These are phyloP conservation scores for Drosophila repleta DNA, from an alignment of 1,140 invertebrate species.

Conservation along the genomic window DNA sequence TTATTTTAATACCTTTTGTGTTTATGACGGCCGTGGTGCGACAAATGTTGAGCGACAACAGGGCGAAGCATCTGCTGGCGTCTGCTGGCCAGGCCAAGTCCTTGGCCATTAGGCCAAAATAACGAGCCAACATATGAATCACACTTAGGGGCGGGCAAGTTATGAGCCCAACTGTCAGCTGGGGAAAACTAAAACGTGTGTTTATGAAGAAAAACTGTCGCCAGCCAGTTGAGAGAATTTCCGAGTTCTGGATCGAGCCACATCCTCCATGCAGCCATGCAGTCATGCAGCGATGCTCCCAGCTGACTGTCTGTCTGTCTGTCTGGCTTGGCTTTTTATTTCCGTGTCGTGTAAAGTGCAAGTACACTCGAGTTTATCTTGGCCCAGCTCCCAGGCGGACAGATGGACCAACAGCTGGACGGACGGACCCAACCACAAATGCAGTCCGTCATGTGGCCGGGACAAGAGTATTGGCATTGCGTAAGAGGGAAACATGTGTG, in stretches of 20 bases:
- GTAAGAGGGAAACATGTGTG: conserved; percentile 27
- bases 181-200: conserved; percentile 44
- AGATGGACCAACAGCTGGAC: neutral
- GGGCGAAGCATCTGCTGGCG: conserved; percentile 22
- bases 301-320: conserved; percentile 1
- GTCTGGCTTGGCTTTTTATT: conserved; percentile 37
- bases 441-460: conserved; percentile 19
- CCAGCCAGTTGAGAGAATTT: neutral
- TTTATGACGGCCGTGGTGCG: neutral
- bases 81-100: conserved; percentile 10
- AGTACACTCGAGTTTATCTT: conserved; percentile 47
- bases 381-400: conserved; percentile 24
- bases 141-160: conserved; percentile 54
- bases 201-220: conserved; percentile 58
- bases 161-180: conserved; percentile 38
- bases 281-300: neutral
- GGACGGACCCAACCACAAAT: conserved; percentile 16
- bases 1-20: conserved; percentile 42
- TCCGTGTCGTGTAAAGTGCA: conserved; percentile 32
- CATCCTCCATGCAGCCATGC: neutral
- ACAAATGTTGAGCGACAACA: conserved; percentile 1
- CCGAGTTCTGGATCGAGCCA: neutral
- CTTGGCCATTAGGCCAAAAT: conserved; percentile 37
- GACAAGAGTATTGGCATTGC: conserved; percentile 17
- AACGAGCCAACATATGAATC: conserved; percentile 55